Evolutionary conservation across 1,140 invertebrate species (phyloP).

Genomic region (Drosophila tristis): DNA sequence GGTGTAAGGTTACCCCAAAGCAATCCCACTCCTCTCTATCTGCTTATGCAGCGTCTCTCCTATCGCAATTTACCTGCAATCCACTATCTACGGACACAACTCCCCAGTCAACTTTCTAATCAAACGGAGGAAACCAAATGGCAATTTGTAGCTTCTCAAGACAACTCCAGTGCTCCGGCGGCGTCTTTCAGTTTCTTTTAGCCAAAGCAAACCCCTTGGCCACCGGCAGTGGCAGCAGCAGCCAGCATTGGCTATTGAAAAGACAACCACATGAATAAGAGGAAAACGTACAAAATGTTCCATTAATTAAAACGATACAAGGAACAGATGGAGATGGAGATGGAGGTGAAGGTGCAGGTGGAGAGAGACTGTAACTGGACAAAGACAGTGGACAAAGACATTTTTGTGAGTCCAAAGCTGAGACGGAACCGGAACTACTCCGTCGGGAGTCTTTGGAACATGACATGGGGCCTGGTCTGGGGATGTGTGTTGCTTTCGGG

Average conservation of each 20-base stretch:
- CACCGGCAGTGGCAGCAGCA: not conserved
- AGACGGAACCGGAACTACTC: slow-evolving; percentile 58
- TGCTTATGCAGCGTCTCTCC: no score
- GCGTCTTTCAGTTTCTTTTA: slow-evolving; percentile 56
- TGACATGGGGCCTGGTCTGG: slow-evolving; percentile 9
- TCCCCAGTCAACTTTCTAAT: slow-evolving; percentile 44
- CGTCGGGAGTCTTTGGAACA: slow-evolving; percentile 56
- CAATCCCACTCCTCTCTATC: no score
- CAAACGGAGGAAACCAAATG: slow-evolving; percentile 39
- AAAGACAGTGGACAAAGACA: slow-evolving; percentile 46
- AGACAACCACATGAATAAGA: slow-evolving; percentile 60
- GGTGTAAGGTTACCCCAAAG: not conserved
- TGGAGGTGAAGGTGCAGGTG: not conserved
- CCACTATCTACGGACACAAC: not conserved
- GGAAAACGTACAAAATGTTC: slow-evolving; percentile 71
- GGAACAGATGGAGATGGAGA: slow-evolving; percentile 34
- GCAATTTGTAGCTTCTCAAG: slow-evolving; percentile 45
- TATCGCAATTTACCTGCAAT: no score
- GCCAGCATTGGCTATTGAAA: slow-evolving; percentile 39
- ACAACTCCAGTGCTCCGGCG: slow-evolving; percentile 7
- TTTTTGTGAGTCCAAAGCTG: slow-evolving; percentile 58
- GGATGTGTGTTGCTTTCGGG: slow-evolving; percentile 25
- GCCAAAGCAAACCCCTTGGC: slow-evolving; percentile 51
- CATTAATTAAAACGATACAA: slow-evolving; percentile 75
- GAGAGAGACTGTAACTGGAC: slow-evolving; percentile 19